These are phyloP conservation scores for Luperina testacea DNA, from an alignment of 2,888 invertebrate genomes.

Conservation along the genomic window DNA sequence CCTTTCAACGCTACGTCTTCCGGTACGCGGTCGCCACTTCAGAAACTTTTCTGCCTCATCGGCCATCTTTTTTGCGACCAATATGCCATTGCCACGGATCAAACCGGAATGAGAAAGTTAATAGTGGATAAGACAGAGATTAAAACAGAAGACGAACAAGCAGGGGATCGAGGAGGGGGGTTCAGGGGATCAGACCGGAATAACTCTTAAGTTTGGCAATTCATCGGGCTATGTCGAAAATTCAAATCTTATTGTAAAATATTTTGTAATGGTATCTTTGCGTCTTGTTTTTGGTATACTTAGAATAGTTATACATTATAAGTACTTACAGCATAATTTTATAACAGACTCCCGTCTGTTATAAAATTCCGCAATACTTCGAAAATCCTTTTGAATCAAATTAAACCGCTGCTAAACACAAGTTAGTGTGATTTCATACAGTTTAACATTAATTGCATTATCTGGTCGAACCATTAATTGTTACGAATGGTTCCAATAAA, in stretches of 20 bases:
- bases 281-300: background rate
- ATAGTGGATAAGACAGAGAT: too few relatives aligned
- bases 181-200: too few relatives aligned
- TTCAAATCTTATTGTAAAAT: background rate
- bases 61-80: background rate
- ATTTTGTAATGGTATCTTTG: background rate
- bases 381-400: background rate
- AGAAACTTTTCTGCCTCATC: background rate
- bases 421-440: conserved; percentile 32
- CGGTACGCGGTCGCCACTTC: too few relatives aligned
- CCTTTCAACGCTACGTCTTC: background rate
- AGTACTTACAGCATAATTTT: background rate
- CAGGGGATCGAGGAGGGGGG: too few relatives aligned
- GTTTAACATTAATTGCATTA: conserved; percentile 43
- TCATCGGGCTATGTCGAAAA: background rate
- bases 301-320: background rate
- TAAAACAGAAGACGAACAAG: too few relatives aligned
- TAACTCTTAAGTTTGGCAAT: background rate
- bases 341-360: too few relatives aligned
- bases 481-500: conserved; percentile 48
- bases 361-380: too few relatives aligned
- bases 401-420: conserved; percentile 8
- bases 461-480: conserved; percentile 44
- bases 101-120: too few relatives aligned
- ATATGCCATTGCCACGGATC: background rate